Evolutionary conservation across 2,888 invertebrate species (phyloP), one percentile per base, ranked within the genome.

Genomic region (Cerceris ruficornis): DNA sequence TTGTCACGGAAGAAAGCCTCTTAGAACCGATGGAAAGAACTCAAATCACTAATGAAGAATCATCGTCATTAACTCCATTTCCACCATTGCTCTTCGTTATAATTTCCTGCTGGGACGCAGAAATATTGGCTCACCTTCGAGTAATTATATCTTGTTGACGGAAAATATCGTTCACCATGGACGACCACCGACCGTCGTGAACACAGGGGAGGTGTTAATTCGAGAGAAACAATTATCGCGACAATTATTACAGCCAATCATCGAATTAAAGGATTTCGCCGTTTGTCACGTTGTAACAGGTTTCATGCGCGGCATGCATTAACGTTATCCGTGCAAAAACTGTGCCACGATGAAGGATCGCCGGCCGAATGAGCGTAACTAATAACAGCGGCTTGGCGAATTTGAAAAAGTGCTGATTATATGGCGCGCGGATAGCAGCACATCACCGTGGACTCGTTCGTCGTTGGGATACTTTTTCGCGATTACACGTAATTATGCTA

Each of bases 371-470:
- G 71, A 83, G 84, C 85, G 85, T 86, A 87, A 89, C 88, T 88
- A 90, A 91, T 91, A 90, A 90, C 90, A 90, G 90, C 89, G 88
- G 88, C 87, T 11, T 87, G 88, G 87, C 88, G 88, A 87, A 89
- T 89, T 90, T 88, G 90, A 90, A 90, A 90, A 92, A 73, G 72
- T 52, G 70, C 79, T 82, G 80, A 80, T 76, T 78, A 76, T 42
- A 72, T 59, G 66, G 54, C 59, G 50, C 61, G 54, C 17, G n/a
- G 42, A 55, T 52, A 43, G 54, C 43, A 15, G 17, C 41, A 17
- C 43, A 55, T 55, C 13, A 14, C 41, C 2, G 46, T 11, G 9
- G 46, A 13, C 9, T 50, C 7, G n/a, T 50, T n/a, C 50, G 50
- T 7, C 2, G 50, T 50, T 13, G 7, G 13, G 9, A 50, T 50